phyloP scores from a whole-genome alignment of 2,888 invertebrate genomes.

The Drosophila affinis region DNA sequence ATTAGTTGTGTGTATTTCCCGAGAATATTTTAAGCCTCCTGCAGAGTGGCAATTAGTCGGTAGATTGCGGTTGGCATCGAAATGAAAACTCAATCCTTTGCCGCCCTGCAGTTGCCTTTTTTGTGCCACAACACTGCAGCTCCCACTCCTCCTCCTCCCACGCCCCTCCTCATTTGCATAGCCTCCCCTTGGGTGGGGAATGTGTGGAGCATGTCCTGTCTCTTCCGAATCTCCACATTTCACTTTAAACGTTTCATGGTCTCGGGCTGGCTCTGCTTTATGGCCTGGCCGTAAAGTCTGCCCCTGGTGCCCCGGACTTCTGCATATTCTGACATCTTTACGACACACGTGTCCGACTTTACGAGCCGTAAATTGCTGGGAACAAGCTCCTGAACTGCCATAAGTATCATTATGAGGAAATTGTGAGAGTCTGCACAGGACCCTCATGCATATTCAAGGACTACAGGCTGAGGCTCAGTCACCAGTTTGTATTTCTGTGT shows the following conservation, averaged over 20 bases:
- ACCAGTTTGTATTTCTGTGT: constrained; percentile 1
- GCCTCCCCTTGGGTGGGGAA: background rate
- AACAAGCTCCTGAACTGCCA: constrained; percentile 5
- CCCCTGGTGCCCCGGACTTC: constrained; percentile 8
- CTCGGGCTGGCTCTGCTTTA: constrained; percentile 5
- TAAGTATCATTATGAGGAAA: constrained; percentile 28
- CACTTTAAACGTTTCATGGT: constrained; percentile 49
- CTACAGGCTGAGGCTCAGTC: background rate
- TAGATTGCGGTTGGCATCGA: constrained; percentile 14
- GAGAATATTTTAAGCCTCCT: constrained; percentile 7
- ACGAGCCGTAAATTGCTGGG: constrained; percentile 66
- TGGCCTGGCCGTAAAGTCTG: constrained; percentile 45
- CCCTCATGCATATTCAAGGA: constrained; percentile 25
- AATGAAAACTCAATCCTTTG: background rate
- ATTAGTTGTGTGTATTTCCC: constrained; percentile 40
- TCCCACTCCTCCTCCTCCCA: background rate
- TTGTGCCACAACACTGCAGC: constrained; percentile 12
- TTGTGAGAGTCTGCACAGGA: constrained; percentile 2
- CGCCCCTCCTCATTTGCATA: constrained; percentile 32
- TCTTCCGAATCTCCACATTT: constrained; percentile 49
- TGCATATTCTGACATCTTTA: constrained; percentile 31
- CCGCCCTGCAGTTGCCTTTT: background rate
- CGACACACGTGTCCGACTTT: constrained; percentile 38
- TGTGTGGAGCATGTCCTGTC: constrained; percentile 8
- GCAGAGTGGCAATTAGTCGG: constrained; percentile 12